Percentiles rank a stretch among this genome's conserved stretches.
Evolutionary conservation across 2,113 vertebrate species (phyloP).

Genomic region (Spermophilus dauricus): DNA sequence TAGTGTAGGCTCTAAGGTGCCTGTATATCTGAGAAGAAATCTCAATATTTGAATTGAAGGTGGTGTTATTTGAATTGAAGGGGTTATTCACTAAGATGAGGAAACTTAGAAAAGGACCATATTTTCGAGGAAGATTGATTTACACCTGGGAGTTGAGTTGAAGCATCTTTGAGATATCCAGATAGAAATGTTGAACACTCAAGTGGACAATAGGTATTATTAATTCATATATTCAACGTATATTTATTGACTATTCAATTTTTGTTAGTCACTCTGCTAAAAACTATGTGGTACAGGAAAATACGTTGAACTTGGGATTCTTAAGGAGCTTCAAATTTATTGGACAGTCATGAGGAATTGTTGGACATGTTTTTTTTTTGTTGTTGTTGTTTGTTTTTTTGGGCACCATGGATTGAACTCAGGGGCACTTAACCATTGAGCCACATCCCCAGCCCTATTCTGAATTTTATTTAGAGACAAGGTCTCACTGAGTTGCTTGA

Average conservation of each 20-base stretch:
- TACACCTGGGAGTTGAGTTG: conserved; percentile 1
- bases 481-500: neutral
- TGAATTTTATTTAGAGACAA: no score
- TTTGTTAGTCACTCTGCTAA: neutral
- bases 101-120: neutral
- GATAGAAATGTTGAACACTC: neutral
- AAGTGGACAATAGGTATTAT: neutral
- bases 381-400: no score
- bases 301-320: neutral
- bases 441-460: no score
- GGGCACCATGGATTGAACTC: no score
- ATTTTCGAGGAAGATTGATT: neutral
- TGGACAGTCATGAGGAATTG: conserved; percentile 12
- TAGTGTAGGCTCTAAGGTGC: no score
- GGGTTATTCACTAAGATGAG: neutral
- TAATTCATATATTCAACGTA: neutral
- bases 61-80: neutral
- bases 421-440: no score
- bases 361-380: neutral
- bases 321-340: conserved; percentile 53
- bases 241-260: neutral
- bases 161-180: neutral
- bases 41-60: no score
- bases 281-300: neutral
- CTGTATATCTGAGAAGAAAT: no score